phyloP scores from a whole-genome alignment of 2,888 invertebrate species.

The Napeogenes sylphis region DNA sequence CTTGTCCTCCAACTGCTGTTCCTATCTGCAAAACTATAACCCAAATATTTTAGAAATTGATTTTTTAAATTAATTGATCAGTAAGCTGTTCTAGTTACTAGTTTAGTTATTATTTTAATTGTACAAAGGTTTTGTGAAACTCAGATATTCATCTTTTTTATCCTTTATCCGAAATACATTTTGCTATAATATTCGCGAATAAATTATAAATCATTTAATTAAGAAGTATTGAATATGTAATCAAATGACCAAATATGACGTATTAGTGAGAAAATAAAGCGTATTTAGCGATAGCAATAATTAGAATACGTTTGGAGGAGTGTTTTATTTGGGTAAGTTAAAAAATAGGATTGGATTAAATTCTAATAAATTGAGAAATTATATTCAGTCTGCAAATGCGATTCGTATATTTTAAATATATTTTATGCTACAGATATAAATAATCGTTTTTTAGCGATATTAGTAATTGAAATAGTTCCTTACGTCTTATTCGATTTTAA shows the following conservation, averaged over 20 bases:
- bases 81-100: neutral
- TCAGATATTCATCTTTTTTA: neutral
- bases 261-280: slow-evolving; percentile 56
- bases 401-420: too few species aligned
- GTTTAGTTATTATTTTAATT: slow-evolving; percentile 9
- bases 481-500: too few species aligned
- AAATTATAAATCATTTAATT: too few species aligned
- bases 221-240: neutral
- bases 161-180: neutral
- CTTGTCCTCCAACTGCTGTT: neutral
- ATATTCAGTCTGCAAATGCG: too few species aligned
- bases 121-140: neutral
- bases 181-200: too few species aligned
- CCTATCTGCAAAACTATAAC: neutral
- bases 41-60: neutral
- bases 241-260: slow-evolving; percentile 36
- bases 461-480: too few species aligned
- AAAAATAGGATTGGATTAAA: slow-evolving; percentile 2
- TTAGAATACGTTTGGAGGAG: slow-evolving; percentile 31
- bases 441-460: too few species aligned
- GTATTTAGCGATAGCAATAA: slow-evolving; percentile 52
- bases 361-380: too few species aligned
- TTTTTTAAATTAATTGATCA: neutral
- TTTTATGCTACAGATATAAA: too few species aligned
- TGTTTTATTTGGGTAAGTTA: slow-evolving; percentile 14